Conservation (phyloP, 2,113 vertebrate species). For the Ellobius talpinus region DNA sequence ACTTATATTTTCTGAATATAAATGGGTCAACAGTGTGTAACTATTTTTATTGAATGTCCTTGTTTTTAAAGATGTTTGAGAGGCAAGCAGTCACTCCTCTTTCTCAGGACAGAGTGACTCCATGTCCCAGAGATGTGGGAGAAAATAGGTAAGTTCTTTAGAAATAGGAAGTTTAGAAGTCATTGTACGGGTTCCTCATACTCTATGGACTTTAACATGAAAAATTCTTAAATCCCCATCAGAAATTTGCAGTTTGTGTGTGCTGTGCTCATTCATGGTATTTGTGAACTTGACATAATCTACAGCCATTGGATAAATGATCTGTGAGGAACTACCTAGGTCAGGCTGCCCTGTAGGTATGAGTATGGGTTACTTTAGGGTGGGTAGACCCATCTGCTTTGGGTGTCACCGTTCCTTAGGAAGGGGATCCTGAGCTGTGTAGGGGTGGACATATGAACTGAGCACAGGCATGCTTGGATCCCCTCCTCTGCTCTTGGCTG, state of each 20-base stretch:
- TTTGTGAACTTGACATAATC: neutral
- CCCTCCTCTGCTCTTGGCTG: neutral
- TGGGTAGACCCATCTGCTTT: neutral
- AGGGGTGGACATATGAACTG: rapidly evolving
- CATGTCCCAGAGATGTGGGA: neutral
- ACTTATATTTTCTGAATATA: neutral
- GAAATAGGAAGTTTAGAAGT: neutral
- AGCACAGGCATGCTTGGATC: neutral
- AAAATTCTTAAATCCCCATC: neutral
- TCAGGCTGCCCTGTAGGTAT: too few relatives aligned
- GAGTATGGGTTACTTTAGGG: neutral
- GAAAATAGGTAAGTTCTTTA: neutral
- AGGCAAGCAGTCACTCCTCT: neutral
- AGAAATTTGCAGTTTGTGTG: neutral
- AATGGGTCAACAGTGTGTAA: neutral
- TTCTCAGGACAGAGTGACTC: neutral
- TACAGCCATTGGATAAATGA: neutral
- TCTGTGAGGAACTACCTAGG: neutral
- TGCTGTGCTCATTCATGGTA: neutral
- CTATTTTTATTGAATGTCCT: neutral
- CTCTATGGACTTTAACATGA: neutral
- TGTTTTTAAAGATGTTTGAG: neutral
- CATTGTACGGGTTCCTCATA: neutral
- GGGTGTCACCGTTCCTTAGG: too few relatives aligned
- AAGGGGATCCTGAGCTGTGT: neutral